phyloP scores from a whole-genome alignment of 2,113 vertebrate species.

The Cavia aperea region DNA sequence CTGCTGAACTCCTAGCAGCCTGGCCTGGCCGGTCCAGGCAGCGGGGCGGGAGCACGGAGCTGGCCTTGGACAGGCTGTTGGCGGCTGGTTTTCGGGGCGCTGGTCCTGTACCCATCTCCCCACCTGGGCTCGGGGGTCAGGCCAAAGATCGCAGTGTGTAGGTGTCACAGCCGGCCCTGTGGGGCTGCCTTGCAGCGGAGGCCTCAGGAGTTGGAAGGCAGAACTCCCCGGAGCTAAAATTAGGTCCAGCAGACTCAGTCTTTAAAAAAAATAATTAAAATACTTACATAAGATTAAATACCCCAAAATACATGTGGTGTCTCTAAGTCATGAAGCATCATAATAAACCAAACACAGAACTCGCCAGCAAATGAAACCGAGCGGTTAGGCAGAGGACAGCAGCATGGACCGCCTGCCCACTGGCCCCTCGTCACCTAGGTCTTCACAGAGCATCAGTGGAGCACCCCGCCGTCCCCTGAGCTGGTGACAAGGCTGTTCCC shows the following conservation, averaged over 20 bases:
- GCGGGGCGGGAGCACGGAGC: not conserved
- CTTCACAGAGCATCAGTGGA: fast-evolving
- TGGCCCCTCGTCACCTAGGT: not conserved
- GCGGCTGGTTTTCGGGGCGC: not conserved
- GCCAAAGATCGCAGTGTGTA: not conserved
- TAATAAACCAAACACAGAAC: not conserved
- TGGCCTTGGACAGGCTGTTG: fast-evolving
- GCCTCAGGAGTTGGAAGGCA: not conserved
- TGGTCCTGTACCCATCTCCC: not conserved
- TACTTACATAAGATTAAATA: constrained; percentile 19
- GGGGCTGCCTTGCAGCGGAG: not conserved
- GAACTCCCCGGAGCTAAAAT: constrained; percentile 39
- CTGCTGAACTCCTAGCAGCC: constrained; percentile 23
- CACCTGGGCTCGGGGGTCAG: not conserved
- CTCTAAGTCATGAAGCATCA: not conserved
- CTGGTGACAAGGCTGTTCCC: not conserved
- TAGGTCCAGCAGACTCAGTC: not conserved
- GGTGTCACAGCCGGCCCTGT: fast-evolving
- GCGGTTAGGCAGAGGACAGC: not conserved
- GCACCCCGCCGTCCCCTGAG: not conserved
- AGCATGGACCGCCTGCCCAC: not conserved
- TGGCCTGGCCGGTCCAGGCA: fast-evolving
- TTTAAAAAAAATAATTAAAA: constrained; percentile 16
- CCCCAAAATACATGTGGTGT: not conserved
- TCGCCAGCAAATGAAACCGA: not conserved